Conservation (phyloP, 2,888 invertebrate species). For the Eutolmus rufibarbis region DNA sequence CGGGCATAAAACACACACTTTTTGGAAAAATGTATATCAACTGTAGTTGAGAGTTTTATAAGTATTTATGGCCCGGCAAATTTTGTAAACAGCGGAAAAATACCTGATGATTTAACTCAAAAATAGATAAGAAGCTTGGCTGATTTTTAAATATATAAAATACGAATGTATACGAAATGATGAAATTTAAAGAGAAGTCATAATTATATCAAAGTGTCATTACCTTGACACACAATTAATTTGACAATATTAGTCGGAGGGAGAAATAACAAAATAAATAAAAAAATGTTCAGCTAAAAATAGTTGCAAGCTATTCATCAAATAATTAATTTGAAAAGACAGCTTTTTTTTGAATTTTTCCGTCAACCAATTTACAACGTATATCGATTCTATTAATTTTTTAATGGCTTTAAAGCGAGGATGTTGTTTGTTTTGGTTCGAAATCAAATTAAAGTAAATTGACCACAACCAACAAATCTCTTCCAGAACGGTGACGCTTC, state of each 20-base stretch:
- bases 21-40: background rate
- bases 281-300: background rate
- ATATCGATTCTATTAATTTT: background rate
- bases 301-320: background rate
- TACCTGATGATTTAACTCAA: background rate
- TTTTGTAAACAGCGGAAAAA: background rate
- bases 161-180: background rate
- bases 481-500: background rate
- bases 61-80: slow-evolving; percentile 38
- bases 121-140: background rate
- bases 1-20: background rate
- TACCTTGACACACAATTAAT: background rate
- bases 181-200: background rate
- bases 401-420: background rate
- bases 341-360: too few relatives aligned
- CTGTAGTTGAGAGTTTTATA: background rate
- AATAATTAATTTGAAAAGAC: background rate
- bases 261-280: background rate
- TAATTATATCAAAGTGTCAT: background rate
- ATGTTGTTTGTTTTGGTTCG: background rate
- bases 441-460: background rate
- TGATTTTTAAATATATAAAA: background rate
- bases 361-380: too few relatives aligned
- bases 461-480: background rate
- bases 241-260: background rate